phyloP scores from a whole-genome alignment of 1,140 invertebrate species.

The Drosophila bifasciata region DNA sequence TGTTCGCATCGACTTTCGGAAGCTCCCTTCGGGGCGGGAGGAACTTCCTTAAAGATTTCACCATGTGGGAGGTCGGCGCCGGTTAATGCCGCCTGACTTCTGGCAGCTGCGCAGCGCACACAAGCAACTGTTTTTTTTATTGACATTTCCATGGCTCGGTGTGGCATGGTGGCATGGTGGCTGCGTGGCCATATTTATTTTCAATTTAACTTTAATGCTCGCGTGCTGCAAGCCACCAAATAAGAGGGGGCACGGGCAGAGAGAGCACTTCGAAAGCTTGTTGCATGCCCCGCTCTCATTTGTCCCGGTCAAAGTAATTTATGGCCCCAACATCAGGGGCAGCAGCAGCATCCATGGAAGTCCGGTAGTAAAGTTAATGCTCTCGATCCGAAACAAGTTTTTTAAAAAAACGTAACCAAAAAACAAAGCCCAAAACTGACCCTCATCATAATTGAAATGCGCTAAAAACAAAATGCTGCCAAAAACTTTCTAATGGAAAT shows the following conservation, averaged over 20 bases:
- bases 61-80: too few species aligned
- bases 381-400: conserved; percentile 42
- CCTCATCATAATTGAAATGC: conserved; percentile 76
- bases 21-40: too few species aligned
- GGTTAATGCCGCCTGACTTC: too few species aligned
- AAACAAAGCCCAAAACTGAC: conserved; percentile 41
- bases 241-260: conserved; percentile 4
- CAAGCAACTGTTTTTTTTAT: conserved; percentile 52
- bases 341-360: conserved; percentile 24
- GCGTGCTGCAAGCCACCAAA: conserved; percentile 50
- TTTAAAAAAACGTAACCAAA: not conserved
- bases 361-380: conserved; percentile 70
- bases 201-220: conserved; percentile 74
- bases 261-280: conserved; percentile 35
- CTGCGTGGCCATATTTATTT: conserved; percentile 66
- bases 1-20: conserved; percentile 3
- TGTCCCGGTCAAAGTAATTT: conserved; percentile 61
- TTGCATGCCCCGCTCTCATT: conserved; percentile 66
- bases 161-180: not conserved
- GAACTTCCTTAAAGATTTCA: too few species aligned
- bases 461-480: conserved; percentile 66
- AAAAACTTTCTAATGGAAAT: conserved; percentile 62
- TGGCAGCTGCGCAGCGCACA: conserved; percentile 7
- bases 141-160: conserved; percentile 55
- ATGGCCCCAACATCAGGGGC: conserved; percentile 52